A percentile compares a stretch with the other conserved stretches of the same genome.
phyloP scores from a whole-genome alignment of 1,140 invertebrate species.

The Episyrphus balteatus region DNA sequence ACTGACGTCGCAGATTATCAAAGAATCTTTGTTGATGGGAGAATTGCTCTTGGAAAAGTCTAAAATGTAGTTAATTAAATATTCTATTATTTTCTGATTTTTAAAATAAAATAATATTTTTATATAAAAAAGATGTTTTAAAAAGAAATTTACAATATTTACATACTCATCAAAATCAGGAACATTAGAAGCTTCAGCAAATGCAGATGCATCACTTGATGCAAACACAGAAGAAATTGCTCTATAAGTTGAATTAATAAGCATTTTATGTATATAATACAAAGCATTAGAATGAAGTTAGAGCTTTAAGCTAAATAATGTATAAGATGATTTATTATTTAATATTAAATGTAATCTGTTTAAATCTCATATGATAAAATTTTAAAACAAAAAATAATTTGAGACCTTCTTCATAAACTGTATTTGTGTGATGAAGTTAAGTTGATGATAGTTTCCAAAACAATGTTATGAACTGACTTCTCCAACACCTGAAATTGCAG shows the following conservation, averaged over 20 bases:
- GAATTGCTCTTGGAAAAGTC: conserved; percentile 30
- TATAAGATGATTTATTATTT: no score
- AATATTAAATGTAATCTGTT: no score
- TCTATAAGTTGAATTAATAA: conserved; percentile 23
- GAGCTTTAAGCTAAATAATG: no score
- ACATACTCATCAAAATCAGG: conserved; percentile 7
- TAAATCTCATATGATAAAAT: no score
- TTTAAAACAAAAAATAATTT: no score
- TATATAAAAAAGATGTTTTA: neutral
- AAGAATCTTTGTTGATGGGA: conserved; percentile 28
- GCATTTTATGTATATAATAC: conserved; percentile 3
- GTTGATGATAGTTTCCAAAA: no score
- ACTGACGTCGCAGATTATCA: conserved; percentile 18
- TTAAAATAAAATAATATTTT: conserved; percentile 6
- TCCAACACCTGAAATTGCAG: no score
- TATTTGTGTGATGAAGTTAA: no score
- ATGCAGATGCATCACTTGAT: conserved; percentile 23
- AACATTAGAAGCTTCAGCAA: conserved; percentile 20
- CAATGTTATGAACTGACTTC: no score
- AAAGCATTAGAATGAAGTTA: no score
- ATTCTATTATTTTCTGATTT: no score
- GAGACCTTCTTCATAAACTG: no score
- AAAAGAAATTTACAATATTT: conserved; percentile 5
- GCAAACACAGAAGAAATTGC: conserved; percentile 27
- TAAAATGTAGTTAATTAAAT: conserved; percentile 4